These are phyloP conservation scores for Drosophila atripex DNA, from an alignment of 2,888 invertebrate species.

Conservation along the genomic window DNA sequence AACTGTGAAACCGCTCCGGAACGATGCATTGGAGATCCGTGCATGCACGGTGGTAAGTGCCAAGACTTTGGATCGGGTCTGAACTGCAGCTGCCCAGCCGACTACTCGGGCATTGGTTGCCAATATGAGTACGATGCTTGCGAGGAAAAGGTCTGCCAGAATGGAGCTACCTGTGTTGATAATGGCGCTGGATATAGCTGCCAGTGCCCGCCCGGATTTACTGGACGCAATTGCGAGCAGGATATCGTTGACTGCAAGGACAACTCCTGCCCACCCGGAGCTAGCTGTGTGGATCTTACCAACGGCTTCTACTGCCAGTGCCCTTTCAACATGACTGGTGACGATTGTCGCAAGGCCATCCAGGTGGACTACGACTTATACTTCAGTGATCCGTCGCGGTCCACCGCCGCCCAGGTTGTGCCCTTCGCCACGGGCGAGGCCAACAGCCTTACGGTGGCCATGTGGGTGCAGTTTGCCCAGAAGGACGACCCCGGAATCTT, in stretches of 20 bases:
- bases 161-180: slow-evolving; percentile 96
- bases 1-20: slow-evolving; percentile 98
- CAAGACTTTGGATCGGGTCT: slow-evolving; percentile 97
- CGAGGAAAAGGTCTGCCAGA: slow-evolving; percentile 94
- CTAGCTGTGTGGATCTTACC: slow-evolving; percentile 95
- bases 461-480: slow-evolving; percentile 98
- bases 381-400: slow-evolving; percentile 95
- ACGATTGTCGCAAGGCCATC: slow-evolving; percentile 98
- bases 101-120: slow-evolving; percentile 94
- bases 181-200: slow-evolving; percentile 94
- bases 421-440: slow-evolving; percentile 93
- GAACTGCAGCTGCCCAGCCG: slow-evolving; percentile 95
- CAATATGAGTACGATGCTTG: slow-evolving; percentile 97
- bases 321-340: slow-evolving; percentile 97
- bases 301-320: slow-evolving; percentile 97
- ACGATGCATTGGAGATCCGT: slow-evolving; percentile 88
- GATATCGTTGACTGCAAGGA: slow-evolving; percentile 96
- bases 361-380: slow-evolving; percentile 99
- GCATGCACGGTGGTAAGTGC: slow-evolving; percentile 98
- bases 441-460: slow-evolving; percentile 93
- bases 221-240: slow-evolving; percentile 94
- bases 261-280: slow-evolving; percentile 96
- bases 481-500: slow-evolving; percentile 96
- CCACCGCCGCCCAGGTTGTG: slow-evolving; percentile 96
- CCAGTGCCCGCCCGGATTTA: slow-evolving; percentile 91